phyloP scores from a whole-genome alignment of 2,888 invertebrate species.

The Scaptomyza polygonia region DNA sequence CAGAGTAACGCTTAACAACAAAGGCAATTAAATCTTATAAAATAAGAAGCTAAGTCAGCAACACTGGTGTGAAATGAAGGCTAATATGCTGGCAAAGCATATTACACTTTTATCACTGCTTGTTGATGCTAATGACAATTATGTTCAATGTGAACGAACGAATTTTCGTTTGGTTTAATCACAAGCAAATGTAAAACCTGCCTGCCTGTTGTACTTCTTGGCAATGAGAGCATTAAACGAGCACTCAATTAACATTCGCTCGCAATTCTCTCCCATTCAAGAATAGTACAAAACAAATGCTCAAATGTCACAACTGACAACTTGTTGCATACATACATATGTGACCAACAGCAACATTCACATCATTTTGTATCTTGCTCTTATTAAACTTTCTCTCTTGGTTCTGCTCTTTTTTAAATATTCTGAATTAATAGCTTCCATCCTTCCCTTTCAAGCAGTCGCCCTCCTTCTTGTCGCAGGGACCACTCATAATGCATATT shows the following conservation, averaged over 20 bases:
- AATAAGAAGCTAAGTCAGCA: no score
- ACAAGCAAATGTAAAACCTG: no score
- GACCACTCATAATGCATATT: conserved; percentile 55
- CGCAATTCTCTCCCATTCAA: not conserved
- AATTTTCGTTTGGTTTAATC: no score
- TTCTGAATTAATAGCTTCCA: conserved; percentile 22
- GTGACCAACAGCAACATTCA: not conserved
- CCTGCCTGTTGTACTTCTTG: not conserved
- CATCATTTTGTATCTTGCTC: not conserved
- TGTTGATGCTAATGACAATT: no score
- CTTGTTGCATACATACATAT: conserved; percentile 1
- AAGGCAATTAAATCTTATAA: no score
- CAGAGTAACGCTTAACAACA: no score
- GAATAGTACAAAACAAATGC: no score
- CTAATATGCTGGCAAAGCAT: no score
- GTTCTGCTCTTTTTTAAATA: not conserved
- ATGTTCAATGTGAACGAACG: no score
- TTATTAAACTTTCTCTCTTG: not conserved
- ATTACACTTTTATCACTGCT: no score
- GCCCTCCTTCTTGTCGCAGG: not conserved
- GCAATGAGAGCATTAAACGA: not conserved
- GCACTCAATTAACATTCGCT: not conserved
- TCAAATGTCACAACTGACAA: not conserved
- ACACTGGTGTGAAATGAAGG: no score
- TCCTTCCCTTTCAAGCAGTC: no score